Conservation (phyloP, 2,797 vertebrate species). For the Oreonectes daqikongensis region DNA sequence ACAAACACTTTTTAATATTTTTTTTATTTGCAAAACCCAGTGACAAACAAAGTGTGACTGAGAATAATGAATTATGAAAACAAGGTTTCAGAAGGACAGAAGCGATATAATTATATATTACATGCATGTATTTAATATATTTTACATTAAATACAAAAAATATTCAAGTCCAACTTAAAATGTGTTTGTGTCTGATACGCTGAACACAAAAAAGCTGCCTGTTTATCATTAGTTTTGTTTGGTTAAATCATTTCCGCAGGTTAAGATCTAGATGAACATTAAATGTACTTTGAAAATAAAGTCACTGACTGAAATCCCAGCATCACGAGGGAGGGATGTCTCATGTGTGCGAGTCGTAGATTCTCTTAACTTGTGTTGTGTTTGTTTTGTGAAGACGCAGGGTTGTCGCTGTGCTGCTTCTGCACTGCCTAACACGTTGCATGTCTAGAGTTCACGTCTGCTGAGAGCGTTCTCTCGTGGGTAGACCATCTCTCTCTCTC, state of each 20-base stretch:
- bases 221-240: not conserved
- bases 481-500: slow-evolving; percentile 64
- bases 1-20: no score
- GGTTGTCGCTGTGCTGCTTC: slow-evolving; percentile 49
- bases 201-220: not conserved
- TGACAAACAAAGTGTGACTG: no score
- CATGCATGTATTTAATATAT: no score
- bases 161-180: no score
- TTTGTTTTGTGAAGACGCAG: slow-evolving; percentile 66
- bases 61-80: no score
- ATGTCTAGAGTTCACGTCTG: slow-evolving; percentile 53
- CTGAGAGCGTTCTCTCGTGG: slow-evolving; percentile 52
- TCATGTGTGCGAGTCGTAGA: not conserved
- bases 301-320: no score
- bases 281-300: not conserved
- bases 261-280: not conserved
- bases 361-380: slow-evolving; percentile 58
- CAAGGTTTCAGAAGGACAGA: no score
- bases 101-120: no score
- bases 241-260: not conserved
- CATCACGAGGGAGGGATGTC: not conserved
- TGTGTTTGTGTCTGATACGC: no score
- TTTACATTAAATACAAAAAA: no score
- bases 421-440: slow-evolving; percentile 63
- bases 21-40: no score